Percentiles rank a stretch among this genome's conserved stretches.
phyloP scores from a whole-genome alignment of 2,888 invertebrate species.

The Tetragonisca angustula region DNA sequence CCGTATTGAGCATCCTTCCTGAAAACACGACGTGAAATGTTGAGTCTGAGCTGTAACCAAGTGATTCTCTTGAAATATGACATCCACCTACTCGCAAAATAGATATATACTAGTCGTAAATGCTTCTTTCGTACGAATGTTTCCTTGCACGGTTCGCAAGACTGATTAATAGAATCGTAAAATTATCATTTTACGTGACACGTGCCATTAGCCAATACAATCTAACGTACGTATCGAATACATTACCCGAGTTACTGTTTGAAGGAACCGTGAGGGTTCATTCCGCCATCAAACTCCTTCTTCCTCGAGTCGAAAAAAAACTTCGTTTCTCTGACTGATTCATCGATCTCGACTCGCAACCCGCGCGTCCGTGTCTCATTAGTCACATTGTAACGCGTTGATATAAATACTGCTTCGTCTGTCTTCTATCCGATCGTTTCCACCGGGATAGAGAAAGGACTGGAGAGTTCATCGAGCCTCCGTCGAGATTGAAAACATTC shows the following conservation, averaged over 20 bases:
- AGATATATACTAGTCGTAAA: background rate
- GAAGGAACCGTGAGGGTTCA: no score
- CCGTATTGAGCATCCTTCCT: background rate
- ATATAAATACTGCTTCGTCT: conserved; percentile 12
- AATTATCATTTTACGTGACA: background rate
- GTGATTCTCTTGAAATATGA: background rate
- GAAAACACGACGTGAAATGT: background rate
- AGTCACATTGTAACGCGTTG: conserved; percentile 29
- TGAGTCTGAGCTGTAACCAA: background rate
- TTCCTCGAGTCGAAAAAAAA: background rate
- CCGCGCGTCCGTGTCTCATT: conserved; percentile 22
- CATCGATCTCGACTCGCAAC: conserved; percentile 44
- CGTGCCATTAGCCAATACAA: no score
- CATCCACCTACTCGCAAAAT: background rate
- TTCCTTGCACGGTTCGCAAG: background rate
- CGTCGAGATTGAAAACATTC: conserved; percentile 63
- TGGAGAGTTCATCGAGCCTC: conserved; percentile 2
- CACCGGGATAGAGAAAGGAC: background rate
- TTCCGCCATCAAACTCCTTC: background rate
- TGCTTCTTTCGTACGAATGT: background rate
- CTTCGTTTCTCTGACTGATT: background rate
- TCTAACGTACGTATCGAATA: no score
- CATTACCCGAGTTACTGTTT: no score
- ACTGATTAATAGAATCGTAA: background rate
- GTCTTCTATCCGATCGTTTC: conserved; percentile 30